phyloP scores from a whole-genome alignment of 2,888 invertebrate genomes.

The Miltochrista miniata region DNA sequence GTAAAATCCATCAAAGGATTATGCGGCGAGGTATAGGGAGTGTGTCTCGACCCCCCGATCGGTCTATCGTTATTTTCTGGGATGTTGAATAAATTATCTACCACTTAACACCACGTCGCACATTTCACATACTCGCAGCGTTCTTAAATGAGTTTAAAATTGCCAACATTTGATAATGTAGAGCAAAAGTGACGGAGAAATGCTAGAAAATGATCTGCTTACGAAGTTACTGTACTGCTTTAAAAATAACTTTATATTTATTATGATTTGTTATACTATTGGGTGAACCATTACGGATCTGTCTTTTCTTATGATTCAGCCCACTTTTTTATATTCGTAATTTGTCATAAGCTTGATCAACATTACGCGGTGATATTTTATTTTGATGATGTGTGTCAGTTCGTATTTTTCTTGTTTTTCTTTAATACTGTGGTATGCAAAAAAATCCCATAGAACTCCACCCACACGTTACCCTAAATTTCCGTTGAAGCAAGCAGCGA shows the following conservation, averaged over 20 bases:
- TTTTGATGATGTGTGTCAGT: not conserved
- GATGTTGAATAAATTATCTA: slow-evolving; percentile 77
- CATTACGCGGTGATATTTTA: not conserved
- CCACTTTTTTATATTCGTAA: slow-evolving; percentile 5
- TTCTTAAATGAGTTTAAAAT: slow-evolving; percentile 29
- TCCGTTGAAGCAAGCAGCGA: no score
- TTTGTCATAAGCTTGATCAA: slow-evolving; percentile 11
- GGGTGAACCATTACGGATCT: slow-evolving; percentile 8
- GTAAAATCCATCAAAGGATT: slow-evolving; percentile 81
- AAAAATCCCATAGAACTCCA: not conserved
- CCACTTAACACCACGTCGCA: slow-evolving; percentile 64
- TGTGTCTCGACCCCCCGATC: slow-evolving; percentile 63
- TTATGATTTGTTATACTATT: slow-evolving; percentile 7
- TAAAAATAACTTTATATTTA: slow-evolving; percentile 11
- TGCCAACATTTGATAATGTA: slow-evolving; percentile 16
- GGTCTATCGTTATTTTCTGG: slow-evolving; percentile 67
- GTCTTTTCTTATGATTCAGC: slow-evolving; percentile 12
- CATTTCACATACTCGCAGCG: slow-evolving; percentile 46
- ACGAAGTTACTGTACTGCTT: no score
- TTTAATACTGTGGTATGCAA: not conserved
- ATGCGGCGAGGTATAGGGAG: slow-evolving; percentile 42
- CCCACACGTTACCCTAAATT: no score
- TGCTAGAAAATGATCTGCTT: slow-evolving; percentile 16
- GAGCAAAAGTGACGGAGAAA: slow-evolving; percentile 18
- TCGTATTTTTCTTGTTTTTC: not conserved